Evolutionary conservation across 2,888 invertebrate species (phyloP), one percentile per base, ranked within the genome.

Genomic region (Neoscelio sp.): DNA sequence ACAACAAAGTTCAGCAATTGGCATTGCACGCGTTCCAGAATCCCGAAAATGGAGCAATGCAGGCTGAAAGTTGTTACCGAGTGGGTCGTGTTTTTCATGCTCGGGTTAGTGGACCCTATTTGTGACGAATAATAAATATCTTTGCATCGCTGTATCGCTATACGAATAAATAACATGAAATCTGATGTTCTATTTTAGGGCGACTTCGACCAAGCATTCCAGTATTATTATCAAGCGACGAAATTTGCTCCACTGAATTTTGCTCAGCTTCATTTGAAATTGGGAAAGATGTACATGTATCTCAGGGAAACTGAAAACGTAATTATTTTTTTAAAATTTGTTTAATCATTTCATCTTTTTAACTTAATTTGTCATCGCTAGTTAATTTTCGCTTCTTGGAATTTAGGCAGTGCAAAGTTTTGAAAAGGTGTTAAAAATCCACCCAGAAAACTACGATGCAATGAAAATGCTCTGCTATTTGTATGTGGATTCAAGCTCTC

Each of bases 231-330:
- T 89, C 99, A 99, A 91, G 97, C 99, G 1, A 99, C 99, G 0
- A 99, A 99, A 91, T 99, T 99, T 91, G 98, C 99, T 0, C 96
- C 98, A 0, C 93, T 96, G 0, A 95, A 95, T 88, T 99, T 99
- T 92, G 98, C 99, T 0, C 91, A 99, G 64, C 99, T 99, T 0
- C 97, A 98, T 91, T 99, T 98, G 91, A 99, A 99, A 0, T 92
- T 99, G 0, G 99, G 99, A 0, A 99, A 99, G 91, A 99, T 99
- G 98, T 99, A 99, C 89, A 98, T 99, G 82, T 97, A 98, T 89
- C 93, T 99, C 88, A 97, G 97, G 0, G 99, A 99, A 88, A 94
- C 95, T 0, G 98, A 98, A 91, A 97, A 97, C 91, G 96, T 96
- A 92, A 93, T 93, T 91, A 26, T 50, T 23, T 2, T 17, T 54